phyloP scores from a whole-genome alignment of 2,113 vertebrate genomes.

The Xenotilapia caudafasciata region DNA sequence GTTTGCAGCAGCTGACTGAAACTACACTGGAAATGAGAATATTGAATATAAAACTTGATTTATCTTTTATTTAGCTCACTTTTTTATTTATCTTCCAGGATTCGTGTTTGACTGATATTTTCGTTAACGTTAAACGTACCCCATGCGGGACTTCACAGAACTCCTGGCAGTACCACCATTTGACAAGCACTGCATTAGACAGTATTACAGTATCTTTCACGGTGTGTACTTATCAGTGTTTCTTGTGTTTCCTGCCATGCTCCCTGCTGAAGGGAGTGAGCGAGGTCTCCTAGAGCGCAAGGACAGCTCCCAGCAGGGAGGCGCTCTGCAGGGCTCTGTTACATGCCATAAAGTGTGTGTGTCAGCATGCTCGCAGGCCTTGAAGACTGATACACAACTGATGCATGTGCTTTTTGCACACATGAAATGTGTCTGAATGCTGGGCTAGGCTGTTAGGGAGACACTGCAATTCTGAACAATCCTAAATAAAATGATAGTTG shows the following conservation, averaged over 20 bases:
- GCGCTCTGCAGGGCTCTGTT: constrained; percentile 18
- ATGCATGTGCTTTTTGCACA: background rate
- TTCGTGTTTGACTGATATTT: background rate
- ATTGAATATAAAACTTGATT: background rate
- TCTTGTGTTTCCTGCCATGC: constrained; percentile 11
- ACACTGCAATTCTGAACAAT: background rate
- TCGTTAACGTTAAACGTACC: background rate
- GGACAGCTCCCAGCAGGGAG: constrained; percentile 31
- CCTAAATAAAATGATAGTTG: background rate
- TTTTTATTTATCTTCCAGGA: background rate
- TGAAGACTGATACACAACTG: background rate
- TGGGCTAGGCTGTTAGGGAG: background rate
- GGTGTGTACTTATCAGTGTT: background rate
- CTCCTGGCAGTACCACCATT: background rate
- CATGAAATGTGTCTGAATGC: background rate
- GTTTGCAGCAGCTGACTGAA: background rate
- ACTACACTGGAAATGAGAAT: background rate
- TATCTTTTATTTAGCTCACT: background rate
- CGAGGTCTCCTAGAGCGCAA: constrained; percentile 8
- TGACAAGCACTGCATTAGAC: background rate
- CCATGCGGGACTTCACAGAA: background rate
- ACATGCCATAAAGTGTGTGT: constrained; percentile 17
- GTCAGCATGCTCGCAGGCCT: background rate
- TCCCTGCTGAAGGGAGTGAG: constrained; percentile 22
- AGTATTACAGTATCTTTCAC: background rate